phyloP scores from a whole-genome alignment of 2,888 invertebrate species.

The Drosophila paramelanica region DNA sequence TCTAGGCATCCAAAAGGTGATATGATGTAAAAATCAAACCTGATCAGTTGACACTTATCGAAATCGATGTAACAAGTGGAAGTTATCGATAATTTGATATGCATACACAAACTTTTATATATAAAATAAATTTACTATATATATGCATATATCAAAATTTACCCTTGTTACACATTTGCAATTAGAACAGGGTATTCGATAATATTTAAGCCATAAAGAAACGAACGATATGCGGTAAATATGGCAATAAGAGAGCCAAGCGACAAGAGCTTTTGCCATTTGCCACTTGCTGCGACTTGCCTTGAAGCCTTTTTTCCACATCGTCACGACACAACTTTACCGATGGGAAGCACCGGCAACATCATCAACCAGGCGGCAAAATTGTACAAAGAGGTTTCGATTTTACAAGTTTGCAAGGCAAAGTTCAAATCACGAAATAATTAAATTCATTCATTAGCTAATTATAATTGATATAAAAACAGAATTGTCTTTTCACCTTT shows the following conservation, averaged over 20 bases:
- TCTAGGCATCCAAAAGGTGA: no score
- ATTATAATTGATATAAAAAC: no score
- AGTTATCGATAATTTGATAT: no score
- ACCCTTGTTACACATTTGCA: background rate
- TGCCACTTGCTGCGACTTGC: conserved; percentile 30
- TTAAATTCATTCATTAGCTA: no score
- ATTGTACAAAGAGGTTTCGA: background rate
- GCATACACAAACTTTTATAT: no score
- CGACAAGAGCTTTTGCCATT: conserved; percentile 25
- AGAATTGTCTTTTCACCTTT: no score
- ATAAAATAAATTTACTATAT: no score
- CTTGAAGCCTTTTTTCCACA: conserved; percentile 45
- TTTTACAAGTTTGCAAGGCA: background rate
- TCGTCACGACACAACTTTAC: conserved; percentile 28
- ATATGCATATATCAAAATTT: no score
- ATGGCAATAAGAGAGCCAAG: conserved; percentile 32
- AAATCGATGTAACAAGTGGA: no score
- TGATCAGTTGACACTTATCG: no score
- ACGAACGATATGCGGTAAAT: conserved; percentile 42
- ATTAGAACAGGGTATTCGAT: background rate
- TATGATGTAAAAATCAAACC: no score
- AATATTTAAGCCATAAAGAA: conserved; percentile 25
- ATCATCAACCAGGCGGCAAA: background rate
- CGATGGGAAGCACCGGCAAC: conserved; percentile 12
- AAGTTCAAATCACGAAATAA: no score